A percentile compares a stretch with the other conserved stretches of the same genome.
Evolutionary conservation across 2,888 invertebrate species (phyloP).

Genomic region (Teleiodes luculella): DNA sequence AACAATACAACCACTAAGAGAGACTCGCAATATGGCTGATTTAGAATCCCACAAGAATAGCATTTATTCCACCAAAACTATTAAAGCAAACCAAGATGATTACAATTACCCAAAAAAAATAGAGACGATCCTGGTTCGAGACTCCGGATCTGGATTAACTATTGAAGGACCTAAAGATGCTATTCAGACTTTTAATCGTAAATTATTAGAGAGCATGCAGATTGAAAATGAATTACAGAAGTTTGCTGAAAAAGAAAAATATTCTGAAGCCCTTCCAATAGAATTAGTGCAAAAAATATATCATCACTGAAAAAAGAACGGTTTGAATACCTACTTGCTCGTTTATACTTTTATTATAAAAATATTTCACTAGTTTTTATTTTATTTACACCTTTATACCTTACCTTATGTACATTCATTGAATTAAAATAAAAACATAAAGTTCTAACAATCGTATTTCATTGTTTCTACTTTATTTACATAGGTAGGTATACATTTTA

Average conservation of each 20-base stretch:
- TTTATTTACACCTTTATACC: too few species aligned
- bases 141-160: background rate
- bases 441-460: too few species aligned
- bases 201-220: background rate
- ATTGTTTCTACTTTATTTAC: too few species aligned
- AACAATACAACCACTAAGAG: background rate
- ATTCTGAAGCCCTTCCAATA: background rate
- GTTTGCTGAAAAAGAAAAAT: background rate
- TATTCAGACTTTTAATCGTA: background rate
- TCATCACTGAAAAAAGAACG: background rate
- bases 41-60: background rate
- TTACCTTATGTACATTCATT: too few species aligned
- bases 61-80: background rate
- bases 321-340: background rate
- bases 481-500: too few species aligned
- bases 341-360: background rate
- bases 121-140: background rate
- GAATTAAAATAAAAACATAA: too few species aligned
- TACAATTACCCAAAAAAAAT: background rate
- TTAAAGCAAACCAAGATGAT: background rate
- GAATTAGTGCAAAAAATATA: background rate
- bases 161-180: background rate
- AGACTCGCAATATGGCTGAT: background rate
- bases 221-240: background rate
- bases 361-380: background rate